Evolutionary conservation across 53 echinoderm and acorn worm genomes (phyloP).

Genomic region (Temnopleurus reevesii): DNA sequence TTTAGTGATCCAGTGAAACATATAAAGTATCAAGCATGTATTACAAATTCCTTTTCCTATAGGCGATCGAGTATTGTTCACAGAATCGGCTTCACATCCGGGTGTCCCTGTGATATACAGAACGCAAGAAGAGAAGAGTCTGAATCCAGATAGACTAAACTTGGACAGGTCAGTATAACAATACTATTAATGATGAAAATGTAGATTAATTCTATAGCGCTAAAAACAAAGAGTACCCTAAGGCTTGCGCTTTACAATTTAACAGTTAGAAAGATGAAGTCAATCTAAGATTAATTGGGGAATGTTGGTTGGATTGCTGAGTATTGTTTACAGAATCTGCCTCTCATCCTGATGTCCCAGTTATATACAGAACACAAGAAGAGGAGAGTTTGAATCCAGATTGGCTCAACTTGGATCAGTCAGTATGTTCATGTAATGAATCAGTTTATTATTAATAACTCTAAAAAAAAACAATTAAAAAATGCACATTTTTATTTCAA

Average conservation of each 20-base stretch:
- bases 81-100: slow-evolving; percentile 84
- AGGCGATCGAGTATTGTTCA: slow-evolving; percentile 90
- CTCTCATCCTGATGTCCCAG: slow-evolving; percentile 77
- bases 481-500: too few relatives aligned
- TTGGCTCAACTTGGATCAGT: slow-evolving; percentile 94
- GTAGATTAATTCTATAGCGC: too few relatives aligned
- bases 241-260: too few relatives aligned
- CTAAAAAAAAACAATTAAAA: too few relatives aligned
- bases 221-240: too few relatives aligned
- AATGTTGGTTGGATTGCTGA: neutral
- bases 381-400: slow-evolving; percentile 82
- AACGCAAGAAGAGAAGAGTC: slow-evolving; percentile 83
- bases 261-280: too few relatives aligned
- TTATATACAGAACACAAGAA: slow-evolving; percentile 85
- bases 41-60: neutral
- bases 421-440: neutral
- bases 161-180: slow-evolving; percentile 79
- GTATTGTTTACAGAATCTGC: slow-evolving; percentile 84
- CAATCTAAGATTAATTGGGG: too few relatives aligned
- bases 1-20: neutral
- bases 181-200: too few relatives aligned
- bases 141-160: slow-evolving; percentile 95
- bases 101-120: slow-evolving; percentile 94
- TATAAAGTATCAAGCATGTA: neutral
- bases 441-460: too few relatives aligned